Evolutionary conservation across 2,797 vertebrate genomes (phyloP).

Genomic region (Scolopax rusticola): DNA sequence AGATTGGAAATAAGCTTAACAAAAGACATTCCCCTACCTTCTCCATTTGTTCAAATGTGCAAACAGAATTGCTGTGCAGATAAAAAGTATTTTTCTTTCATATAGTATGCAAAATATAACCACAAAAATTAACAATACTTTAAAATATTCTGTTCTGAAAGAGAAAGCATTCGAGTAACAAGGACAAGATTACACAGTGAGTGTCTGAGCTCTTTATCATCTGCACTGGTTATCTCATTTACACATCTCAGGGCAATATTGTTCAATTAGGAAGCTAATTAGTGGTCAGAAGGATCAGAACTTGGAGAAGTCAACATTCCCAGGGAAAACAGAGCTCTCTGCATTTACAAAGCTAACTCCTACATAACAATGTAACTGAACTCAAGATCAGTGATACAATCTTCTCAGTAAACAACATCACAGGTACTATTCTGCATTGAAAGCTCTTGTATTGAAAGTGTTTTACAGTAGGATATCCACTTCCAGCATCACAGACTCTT

Average conservation of each 20-base stretch:
- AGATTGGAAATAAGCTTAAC: neutral
- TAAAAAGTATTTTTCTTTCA: neutral
- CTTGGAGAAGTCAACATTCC: neutral
- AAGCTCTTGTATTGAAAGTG: neutral
- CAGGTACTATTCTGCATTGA: neutral
- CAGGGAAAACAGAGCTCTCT: neutral
- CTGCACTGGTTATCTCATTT: neutral
- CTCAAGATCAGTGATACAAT: neutral
- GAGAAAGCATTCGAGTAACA: neutral
- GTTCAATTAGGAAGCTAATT: neutral
- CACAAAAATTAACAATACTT: neutral
- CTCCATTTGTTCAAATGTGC: neutral
- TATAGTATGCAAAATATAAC: neutral
- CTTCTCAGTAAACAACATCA: neutral
- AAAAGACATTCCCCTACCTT: neutral
- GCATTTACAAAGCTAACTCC: neutral
- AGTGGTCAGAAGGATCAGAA: neutral
- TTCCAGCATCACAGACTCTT: neutral
- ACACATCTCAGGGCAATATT: neutral
- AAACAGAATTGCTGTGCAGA: neutral
- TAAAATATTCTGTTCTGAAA: neutral
- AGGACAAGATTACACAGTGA: neutral
- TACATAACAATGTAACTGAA: neutral
- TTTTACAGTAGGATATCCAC: neutral
- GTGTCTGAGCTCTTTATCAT: neutral